phyloP scores from a whole-genome alignment of 1,140 invertebrate species.

The Patella vulgata region DNA sequence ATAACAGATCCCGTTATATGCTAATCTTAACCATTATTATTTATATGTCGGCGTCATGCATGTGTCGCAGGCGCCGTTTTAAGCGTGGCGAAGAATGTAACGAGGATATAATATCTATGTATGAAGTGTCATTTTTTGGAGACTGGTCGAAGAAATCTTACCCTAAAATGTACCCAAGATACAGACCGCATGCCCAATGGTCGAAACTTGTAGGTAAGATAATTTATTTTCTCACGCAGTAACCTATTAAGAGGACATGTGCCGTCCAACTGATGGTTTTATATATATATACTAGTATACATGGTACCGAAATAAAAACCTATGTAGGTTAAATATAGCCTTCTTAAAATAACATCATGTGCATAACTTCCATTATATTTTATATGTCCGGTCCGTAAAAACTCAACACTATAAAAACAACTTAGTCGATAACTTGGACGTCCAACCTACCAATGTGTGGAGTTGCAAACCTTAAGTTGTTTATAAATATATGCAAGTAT shows the following conservation, averaged over 20 bases:
- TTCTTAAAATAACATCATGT: no score
- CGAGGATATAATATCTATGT: slow-evolving; percentile 80
- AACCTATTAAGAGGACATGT: background rate
- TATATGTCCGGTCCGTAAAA: no score
- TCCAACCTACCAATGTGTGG: no score
- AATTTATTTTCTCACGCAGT: slow-evolving; percentile 2
- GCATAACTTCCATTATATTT: no score
- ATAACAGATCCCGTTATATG: no score
- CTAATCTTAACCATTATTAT: no score
- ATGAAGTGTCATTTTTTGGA: slow-evolving; percentile 85
- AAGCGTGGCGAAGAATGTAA: slow-evolving; percentile 39
- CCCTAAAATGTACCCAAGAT: slow-evolving; percentile 91
- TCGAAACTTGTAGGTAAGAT: slow-evolving; percentile 87
- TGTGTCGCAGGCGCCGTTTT: slow-evolving; percentile 4
- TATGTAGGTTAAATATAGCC: no score
- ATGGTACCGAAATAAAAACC: no score
- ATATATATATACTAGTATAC: slow-evolving; percentile 4
- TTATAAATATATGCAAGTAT: background rate
- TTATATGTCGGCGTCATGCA: no score
- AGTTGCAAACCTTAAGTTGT: no score
- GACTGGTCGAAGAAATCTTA: slow-evolving; percentile 90
- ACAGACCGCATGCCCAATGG: slow-evolving; percentile 90
- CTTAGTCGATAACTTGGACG: no score
- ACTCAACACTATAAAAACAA: no score
- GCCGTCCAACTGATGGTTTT: background rate